Conservation (phyloP, 2,113 vertebrate genomes). For the Suncus etruscus region DNA sequence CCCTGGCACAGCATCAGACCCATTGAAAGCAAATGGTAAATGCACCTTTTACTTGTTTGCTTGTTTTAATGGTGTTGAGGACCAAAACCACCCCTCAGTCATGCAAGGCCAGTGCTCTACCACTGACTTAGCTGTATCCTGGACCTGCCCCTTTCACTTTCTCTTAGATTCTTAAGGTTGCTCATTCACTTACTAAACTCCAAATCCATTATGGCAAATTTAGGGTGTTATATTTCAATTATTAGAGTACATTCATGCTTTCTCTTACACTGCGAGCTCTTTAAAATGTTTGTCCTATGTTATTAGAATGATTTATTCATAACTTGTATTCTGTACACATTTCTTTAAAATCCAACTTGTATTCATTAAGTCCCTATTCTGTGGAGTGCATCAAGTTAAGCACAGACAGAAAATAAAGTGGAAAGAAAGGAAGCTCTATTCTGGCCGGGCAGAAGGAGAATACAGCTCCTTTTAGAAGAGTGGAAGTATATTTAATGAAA, state of each 20-base stretch:
- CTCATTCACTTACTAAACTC: conserved; percentile 27
- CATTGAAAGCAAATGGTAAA: not conserved
- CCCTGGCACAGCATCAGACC: not conserved
- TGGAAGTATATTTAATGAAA: conserved; percentile 45
- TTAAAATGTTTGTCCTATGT: conserved; percentile 58
- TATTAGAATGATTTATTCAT: conserved; percentile 67
- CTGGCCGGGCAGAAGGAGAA: conserved; percentile 24
- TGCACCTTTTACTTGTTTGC: too few species aligned
- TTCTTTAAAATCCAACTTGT: conserved; percentile 65
- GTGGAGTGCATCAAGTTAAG: conserved; percentile 32
- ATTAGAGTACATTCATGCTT: conserved; percentile 11
- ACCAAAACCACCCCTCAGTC: too few species aligned
- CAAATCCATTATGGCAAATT: conserved; percentile 22
- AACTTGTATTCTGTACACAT: conserved; percentile 52
- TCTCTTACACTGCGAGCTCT: conserved; percentile 44
- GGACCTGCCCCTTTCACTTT: not conserved
- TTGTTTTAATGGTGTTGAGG: not conserved
- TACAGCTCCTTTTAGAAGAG: conserved; percentile 40
- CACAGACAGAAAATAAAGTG: conserved; percentile 45
- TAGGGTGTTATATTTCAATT: conserved; percentile 8
- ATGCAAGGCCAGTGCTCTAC: too few species aligned
- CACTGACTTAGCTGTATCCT: too few species aligned
- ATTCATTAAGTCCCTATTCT: conserved; percentile 52
- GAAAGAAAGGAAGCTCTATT: conserved; percentile 19
- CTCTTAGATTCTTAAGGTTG: not conserved